phyloP scores from a whole-genome alignment of 2,888 invertebrate genomes.

The Synanthedon formicaeformis region DNA sequence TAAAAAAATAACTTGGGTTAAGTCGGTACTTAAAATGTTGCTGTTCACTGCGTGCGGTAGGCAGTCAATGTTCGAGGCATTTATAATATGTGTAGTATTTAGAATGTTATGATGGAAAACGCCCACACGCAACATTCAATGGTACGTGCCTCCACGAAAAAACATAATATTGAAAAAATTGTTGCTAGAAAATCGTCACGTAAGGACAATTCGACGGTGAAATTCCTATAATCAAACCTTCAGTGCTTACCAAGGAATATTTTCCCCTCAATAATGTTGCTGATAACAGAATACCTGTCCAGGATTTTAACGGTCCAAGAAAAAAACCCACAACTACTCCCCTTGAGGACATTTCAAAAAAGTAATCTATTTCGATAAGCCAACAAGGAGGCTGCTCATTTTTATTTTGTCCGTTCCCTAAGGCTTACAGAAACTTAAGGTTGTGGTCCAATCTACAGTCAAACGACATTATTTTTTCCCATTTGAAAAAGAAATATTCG shows the following conservation, averaged over 20 bases:
- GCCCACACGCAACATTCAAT: slow-evolving; percentile 47
- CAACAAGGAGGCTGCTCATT: slow-evolving; percentile 63
- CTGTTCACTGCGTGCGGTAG: slow-evolving; percentile 56
- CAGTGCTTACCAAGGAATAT: slow-evolving; percentile 8
- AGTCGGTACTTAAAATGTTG: slow-evolving; percentile 50
- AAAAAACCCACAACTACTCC: slow-evolving; percentile 31
- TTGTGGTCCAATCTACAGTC: slow-evolving; percentile 18
- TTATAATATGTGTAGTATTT: slow-evolving; percentile 30
- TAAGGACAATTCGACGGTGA: slow-evolving; percentile 18
- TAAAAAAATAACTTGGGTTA: slow-evolving; percentile 35
- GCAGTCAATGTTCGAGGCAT: slow-evolving; percentile 46
- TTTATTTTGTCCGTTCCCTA: slow-evolving; percentile 65
- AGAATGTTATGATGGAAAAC: slow-evolving; percentile 48
- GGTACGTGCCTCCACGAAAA: slow-evolving; percentile 36
- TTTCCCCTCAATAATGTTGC: slow-evolving; percentile 7
- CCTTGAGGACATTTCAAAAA: slow-evolving; percentile 54
- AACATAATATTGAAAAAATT: slow-evolving; percentile 23
- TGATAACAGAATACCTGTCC: slow-evolving; percentile 12
- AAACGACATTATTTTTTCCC: not conserved
- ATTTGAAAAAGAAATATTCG: too few species aligned
- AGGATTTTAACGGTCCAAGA: slow-evolving; percentile 16
- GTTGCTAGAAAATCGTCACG: slow-evolving; percentile 31
- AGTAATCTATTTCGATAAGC: slow-evolving; percentile 68
- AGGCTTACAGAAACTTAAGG: slow-evolving; percentile 52
- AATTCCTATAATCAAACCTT: slow-evolving; percentile 9